Evolutionary conservation across 2,888 invertebrate genomes (phyloP).

Genomic region (Monoplex corrugatus): DNA sequence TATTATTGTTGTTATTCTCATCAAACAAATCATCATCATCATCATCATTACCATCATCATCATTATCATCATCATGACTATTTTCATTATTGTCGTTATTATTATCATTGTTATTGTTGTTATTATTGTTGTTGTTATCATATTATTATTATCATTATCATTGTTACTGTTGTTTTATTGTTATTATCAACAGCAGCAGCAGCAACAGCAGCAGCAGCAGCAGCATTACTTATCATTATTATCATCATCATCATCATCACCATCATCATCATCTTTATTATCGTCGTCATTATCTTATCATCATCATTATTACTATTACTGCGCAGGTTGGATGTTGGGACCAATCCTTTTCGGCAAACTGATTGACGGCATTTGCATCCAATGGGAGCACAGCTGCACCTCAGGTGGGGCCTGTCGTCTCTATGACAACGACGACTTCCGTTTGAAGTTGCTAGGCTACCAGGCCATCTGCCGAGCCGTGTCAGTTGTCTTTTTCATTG

Average conservation of each 20-base stretch:
- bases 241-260: too few species aligned
- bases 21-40: background rate
- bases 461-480: constrained; percentile 18
- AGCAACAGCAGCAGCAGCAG: background rate
- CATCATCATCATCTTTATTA: too few species aligned
- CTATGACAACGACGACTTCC: constrained; percentile 45
- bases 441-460: constrained; percentile 36
- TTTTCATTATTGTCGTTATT: background rate
- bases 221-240: too few species aligned
- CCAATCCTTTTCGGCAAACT: constrained; percentile 39
- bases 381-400: constrained; percentile 46
- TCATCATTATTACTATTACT: too few species aligned
- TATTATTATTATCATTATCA: background rate
- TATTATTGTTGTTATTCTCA: too few species aligned
- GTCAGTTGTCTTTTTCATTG: background rate
- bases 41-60: background rate
- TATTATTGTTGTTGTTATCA: background rate
- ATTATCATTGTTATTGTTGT: background rate
- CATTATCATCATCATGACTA: background rate
- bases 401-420: constrained; percentile 37
- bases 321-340: constrained; percentile 46
- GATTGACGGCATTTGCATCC: constrained; percentile 51
- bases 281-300: too few species aligned
- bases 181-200: constrained; percentile 23
- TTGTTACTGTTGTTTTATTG: constrained; percentile 13